A percentile compares a stretch with the other conserved stretches of the same genome.
phyloP scores from a whole-genome alignment of 2,888 invertebrate genomes.

The Drosophila recens region DNA sequence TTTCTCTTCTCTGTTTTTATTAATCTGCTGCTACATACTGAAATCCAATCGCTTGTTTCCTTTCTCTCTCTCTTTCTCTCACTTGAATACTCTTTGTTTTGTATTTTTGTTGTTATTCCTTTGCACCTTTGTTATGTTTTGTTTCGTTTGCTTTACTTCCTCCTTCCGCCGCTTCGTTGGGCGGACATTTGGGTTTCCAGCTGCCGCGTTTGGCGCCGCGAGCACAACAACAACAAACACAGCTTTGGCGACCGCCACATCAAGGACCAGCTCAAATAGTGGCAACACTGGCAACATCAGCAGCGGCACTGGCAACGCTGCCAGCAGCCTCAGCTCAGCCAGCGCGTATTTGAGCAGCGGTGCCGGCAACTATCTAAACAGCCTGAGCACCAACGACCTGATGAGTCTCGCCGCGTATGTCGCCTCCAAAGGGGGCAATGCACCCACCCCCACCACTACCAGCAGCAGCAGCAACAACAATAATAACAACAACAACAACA shows the following conservation, averaged over 20 bases:
- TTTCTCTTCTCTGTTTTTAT: conserved; percentile 34
- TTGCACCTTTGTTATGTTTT: conserved; percentile 34
- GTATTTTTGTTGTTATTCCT: conserved; percentile 9
- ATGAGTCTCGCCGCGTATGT: conserved; percentile 83
- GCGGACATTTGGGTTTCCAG: conserved; percentile 1
- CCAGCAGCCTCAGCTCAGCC: conserved; percentile 48
- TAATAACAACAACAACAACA: conserved; percentile 14
- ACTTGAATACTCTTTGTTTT: neutral
- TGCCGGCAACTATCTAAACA: conserved; percentile 68
- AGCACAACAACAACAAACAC: conserved; percentile 26
- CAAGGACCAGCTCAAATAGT: conserved; percentile 39
- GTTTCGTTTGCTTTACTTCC: conserved; percentile 36
- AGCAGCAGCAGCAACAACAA: conserved; percentile 16
- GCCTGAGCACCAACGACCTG: conserved; percentile 81
- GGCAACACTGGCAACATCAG: conserved; percentile 29
- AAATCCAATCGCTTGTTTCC: conserved; percentile 10
- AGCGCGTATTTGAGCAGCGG: conserved; percentile 66
- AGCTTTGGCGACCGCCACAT: conserved; percentile 26
- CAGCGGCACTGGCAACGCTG: conserved; percentile 17
- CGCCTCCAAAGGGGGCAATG: conserved; percentile 71
- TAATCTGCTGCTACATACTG: conserved; percentile 17
- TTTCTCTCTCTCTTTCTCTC: conserved; percentile 7
- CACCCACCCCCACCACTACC: conserved; percentile 18
- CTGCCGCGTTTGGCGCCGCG: conserved; percentile 34
- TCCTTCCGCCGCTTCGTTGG: neutral